Evolutionary conservation across 2,113 vertebrate species (phyloP), one percentile per base, ranked within the genome.

Genomic region (Synodontis membranacea): DNA sequence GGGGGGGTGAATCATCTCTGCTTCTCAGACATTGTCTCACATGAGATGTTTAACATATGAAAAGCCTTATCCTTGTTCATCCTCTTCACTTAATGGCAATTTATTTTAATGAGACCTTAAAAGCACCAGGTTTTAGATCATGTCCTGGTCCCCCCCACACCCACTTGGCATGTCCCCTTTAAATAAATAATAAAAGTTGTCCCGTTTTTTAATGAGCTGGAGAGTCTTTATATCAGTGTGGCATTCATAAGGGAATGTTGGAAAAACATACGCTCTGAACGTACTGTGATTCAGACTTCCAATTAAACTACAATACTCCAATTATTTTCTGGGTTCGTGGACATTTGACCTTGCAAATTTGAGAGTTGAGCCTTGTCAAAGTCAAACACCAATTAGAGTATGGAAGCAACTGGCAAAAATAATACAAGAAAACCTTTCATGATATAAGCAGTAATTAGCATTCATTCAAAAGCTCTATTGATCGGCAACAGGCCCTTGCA

Each of bases 21-120:
- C 44, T 39, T 34, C 37, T 31, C 34, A 37, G 1, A 48, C 46
- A 42, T 28, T 42, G 46, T 80, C 75, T 42, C 46, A 15, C 25
- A 75, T 21, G 11, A 42, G 7, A 66, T 34, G 39, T 39, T 86
- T 80, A 70, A 15, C 84, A 81, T 80, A 58, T 86, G 76, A 86
- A 86, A 86, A 80, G 60, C 28, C 25, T 14, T 39, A 56, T 12
- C 23, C 52, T 62, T 5, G 0, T 48, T 37, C 31, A 31, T 34
- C 37, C 12, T 80, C 46, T 28, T 58, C 34, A 54, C 58, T 39
- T 64, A 78, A 48, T 34, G 34, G 31, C 46, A 58, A 34, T 14
- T 37, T 66, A 11, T 31, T 86, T 80, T 68, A 56, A 81, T 46
- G 37, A 46, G 37, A 50, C 17, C 31, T 56, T 56, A 44, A 86